Percentiles rank a stretch among this genome's conserved stretches.
Conservation (phyloP, 2,113 vertebrate genomes). For the Cyanoramphus novaezelandiae region DNA sequence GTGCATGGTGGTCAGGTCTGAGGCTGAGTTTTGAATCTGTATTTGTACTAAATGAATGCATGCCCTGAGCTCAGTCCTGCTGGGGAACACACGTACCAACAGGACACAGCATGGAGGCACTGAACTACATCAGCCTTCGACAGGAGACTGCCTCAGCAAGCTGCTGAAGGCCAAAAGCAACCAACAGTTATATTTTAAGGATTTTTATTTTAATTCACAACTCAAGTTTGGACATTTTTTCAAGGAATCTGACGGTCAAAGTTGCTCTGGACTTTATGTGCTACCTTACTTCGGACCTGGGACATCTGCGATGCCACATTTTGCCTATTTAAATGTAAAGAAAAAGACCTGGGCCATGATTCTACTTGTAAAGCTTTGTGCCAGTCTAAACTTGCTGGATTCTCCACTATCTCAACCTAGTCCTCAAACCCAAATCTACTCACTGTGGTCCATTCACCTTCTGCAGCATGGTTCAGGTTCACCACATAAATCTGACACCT, state of each 20-base stretch:
- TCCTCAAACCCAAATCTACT: background rate
- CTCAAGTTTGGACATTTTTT: background rate
- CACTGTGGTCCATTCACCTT: background rate
- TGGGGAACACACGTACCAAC: accelerated
- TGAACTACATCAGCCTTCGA: accelerated
- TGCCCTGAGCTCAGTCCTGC: background rate
- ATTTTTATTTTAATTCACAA: background rate
- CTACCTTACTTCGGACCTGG: background rate
- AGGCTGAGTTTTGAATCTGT: background rate
- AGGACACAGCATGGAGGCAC: background rate
- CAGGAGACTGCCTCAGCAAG: background rate
- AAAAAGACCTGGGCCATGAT: background rate
- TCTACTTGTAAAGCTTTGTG: background rate
- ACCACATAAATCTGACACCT: background rate
- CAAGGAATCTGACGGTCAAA: background rate
- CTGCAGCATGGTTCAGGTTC: background rate
- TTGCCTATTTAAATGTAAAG: background rate
- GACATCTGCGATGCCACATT: background rate
- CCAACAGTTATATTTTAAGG: background rate
- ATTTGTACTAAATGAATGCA: background rate
- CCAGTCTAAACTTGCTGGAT: background rate
- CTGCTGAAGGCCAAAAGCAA: background rate
- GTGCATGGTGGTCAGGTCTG: background rate
- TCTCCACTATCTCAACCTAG: background rate
- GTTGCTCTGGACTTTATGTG: background rate